A percentile compares a stretch with the other conserved stretches of the same genome.
These are phyloP conservation scores for Petrocephalus schoutedeni DNA, from an alignment of 2,797 vertebrate species.

Conservation along the genomic window DNA sequence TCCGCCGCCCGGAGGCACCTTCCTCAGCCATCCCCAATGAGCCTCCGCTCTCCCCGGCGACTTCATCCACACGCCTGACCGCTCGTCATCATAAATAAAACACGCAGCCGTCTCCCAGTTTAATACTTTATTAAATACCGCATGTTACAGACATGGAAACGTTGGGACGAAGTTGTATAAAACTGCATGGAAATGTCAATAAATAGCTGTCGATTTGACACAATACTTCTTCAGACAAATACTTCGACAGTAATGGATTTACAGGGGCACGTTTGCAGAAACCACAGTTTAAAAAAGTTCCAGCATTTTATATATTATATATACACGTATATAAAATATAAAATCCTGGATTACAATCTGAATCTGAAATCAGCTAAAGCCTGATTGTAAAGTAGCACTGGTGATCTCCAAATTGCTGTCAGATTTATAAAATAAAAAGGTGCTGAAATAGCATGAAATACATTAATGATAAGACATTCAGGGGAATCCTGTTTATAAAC, in stretches of 20 bases:
- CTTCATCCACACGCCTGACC: background rate
- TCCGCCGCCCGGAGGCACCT: background rate
- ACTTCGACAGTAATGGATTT: constrained; percentile 6
- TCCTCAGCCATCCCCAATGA: no score
- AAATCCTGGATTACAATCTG: background rate
- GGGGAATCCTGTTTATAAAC: background rate
- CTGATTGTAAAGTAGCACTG: background rate
- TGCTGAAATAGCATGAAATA: background rate
- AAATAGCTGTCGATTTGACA: background rate
- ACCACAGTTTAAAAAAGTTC: background rate
- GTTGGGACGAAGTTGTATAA: constrained; percentile 47
- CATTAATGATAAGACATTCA: background rate
- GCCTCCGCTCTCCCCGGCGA: no score
- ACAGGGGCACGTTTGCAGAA: background rate
- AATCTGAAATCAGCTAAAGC: background rate
- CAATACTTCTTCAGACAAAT: background rate
- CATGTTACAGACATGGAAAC: constrained; percentile 31
- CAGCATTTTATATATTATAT: background rate
- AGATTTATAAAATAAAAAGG: background rate
- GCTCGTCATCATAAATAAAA: background rate
- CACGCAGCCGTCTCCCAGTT: constrained; percentile 31
- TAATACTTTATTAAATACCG: constrained; percentile 50
- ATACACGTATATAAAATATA: background rate
- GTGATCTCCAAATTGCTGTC: background rate
- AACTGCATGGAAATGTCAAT: constrained; percentile 19